phyloP scores from a whole-genome alignment of 1,140 invertebrate genomes.

The Cydia splendana region DNA sequence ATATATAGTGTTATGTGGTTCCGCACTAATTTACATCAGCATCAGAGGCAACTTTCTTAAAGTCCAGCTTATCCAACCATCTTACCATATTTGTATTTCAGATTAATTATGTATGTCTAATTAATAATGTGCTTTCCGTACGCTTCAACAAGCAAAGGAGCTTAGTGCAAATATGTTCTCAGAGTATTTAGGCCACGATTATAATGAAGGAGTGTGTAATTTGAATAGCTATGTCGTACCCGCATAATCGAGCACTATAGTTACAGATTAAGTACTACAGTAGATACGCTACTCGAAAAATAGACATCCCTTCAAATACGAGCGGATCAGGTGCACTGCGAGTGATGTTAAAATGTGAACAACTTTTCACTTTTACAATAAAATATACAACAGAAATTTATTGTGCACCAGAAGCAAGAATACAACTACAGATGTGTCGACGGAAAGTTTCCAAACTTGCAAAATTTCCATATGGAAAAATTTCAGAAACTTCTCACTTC shows the following conservation, averaged over 20 bases:
- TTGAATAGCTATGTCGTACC: constrained; percentile 14
- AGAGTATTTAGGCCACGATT: constrained; percentile 9
- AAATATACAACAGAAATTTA: too few relatives aligned
- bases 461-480: too few relatives aligned
- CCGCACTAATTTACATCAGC: not conserved
- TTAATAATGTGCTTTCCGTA: constrained; percentile 1
- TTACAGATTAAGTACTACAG: not conserved
- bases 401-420: too few relatives aligned
- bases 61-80: not conserved
- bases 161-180: constrained; percentile 13
- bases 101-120: constrained; percentile 5
- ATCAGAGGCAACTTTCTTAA: not conserved
- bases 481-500: too few relatives aligned
- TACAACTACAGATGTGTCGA: too few relatives aligned
- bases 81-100: constrained; percentile 1
- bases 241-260: constrained; percentile 8
- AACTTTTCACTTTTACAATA: too few relatives aligned
- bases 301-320: not conserved
- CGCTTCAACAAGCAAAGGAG: constrained; percentile 10
- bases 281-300: not conserved
- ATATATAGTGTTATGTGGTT: not conserved
- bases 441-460: too few relatives aligned
- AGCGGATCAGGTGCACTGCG: too few relatives aligned
- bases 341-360: too few relatives aligned
- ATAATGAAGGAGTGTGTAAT: constrained; percentile 29